Percentiles rank a stretch among this genome's conserved stretches.
These are phyloP conservation scores for Acanthoscelides obtectus DNA, from an alignment of 2,888 invertebrate genomes.

Conservation along the genomic window DNA sequence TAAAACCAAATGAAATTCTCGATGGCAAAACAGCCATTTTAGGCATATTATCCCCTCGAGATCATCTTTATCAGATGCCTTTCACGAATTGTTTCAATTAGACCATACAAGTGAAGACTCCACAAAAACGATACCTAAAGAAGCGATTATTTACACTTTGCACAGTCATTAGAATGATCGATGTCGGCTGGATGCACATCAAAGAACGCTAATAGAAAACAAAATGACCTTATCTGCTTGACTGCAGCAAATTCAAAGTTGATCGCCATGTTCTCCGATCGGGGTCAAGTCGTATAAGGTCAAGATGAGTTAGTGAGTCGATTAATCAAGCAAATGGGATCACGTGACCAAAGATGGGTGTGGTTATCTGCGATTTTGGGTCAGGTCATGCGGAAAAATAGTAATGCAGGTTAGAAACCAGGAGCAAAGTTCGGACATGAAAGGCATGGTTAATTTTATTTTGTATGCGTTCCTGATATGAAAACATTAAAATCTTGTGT, in stretches of 20 bases:
- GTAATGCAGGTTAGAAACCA: neutral
- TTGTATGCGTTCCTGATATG: no score
- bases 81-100: neutral
- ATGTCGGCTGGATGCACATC: neutral
- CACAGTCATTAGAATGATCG: neutral
- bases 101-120: neutral
- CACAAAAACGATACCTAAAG: neutral
- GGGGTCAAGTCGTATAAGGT: neutral
- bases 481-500: no score
- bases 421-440: no score
- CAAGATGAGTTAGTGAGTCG: neutral
- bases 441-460: no score
- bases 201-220: neutral
- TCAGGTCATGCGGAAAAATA: neutral
- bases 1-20: no score
- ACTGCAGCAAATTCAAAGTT: neutral
- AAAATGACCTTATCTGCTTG: neutral
- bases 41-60: no score
- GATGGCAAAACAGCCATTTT: no score
- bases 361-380: neutral
- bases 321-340: neutral
- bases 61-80: no score
- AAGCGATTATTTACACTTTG: neutral
- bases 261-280: neutral
- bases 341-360: neutral